These are phyloP conservation scores for Oncorhynchus tshawytscha DNA, from an alignment of 2,113 vertebrate species.

Conservation along the genomic window DNA sequence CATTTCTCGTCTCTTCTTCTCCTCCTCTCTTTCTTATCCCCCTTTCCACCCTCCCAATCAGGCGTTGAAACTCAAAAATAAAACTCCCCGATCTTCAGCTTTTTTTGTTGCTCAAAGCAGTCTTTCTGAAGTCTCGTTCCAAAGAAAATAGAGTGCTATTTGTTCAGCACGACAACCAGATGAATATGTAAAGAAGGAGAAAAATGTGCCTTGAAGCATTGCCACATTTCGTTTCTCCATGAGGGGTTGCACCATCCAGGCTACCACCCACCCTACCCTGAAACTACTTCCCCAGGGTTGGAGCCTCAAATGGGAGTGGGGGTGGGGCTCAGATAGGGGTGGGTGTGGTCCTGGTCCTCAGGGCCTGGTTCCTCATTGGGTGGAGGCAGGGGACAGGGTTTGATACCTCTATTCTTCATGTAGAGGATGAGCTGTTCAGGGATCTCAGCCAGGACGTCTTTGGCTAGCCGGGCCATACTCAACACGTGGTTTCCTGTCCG, in stretches of 20 bases:
- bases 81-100: slow-evolving; percentile 30
- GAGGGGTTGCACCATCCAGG: slow-evolving; percentile 5
- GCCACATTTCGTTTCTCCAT: neutral
- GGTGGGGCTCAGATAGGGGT: slow-evolving; percentile 44
- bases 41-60: slow-evolving; percentile 11
- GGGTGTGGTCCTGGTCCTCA: slow-evolving; percentile 48
- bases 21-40: neutral
- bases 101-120: slow-evolving; percentile 13
- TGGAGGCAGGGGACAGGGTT: slow-evolving; percentile 53
- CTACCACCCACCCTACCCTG: slow-evolving; percentile 2
- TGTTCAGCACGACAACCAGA: slow-evolving; percentile 17
- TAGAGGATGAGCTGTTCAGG: slow-evolving; percentile 91
- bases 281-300: neutral
- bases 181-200: slow-evolving; percentile 17
- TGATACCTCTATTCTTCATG: slow-evolving; percentile 85
- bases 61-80: slow-evolving; percentile 11
- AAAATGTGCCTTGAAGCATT: slow-evolving; percentile 11
- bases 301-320: neutral
- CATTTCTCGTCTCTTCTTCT: neutral
- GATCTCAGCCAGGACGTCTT: slow-evolving; percentile 91
- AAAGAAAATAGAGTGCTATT: slow-evolving; percentile 42
- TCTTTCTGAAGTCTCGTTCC: slow-evolving; percentile 24
- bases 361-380: slow-evolving; percentile 70
- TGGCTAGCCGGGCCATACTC: slow-evolving; percentile 90
- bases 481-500: slow-evolving; percentile 87